These are phyloP conservation scores for Haliaeetus leucogaster DNA, from an alignment of 2,113 vertebrate genomes.

Conservation along the genomic window DNA sequence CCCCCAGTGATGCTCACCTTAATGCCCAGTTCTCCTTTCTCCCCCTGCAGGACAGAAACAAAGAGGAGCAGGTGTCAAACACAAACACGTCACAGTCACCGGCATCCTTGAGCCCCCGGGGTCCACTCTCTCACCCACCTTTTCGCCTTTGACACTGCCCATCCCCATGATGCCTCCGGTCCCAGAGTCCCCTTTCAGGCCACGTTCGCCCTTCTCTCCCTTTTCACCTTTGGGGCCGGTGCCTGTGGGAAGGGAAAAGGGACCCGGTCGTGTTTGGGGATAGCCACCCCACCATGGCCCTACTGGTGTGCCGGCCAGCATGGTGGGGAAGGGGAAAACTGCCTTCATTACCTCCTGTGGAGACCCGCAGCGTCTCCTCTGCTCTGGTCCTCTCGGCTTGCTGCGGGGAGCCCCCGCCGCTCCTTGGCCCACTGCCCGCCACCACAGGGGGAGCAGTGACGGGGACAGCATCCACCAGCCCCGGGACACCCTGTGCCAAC, in stretches of 20 bases:
- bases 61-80: neutral
- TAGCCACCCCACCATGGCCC: rapidly evolving
- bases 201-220: constrained; percentile 75
- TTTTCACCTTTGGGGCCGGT: constrained; percentile 69
- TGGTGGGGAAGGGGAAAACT: neutral
- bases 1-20: constrained; percentile 76
- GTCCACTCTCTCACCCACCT: constrained; percentile 64
- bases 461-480: constrained; percentile 48
- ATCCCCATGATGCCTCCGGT: constrained; percentile 5
- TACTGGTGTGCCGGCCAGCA: rapidly evolving
- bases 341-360: constrained; percentile 32
- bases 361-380: neutral
- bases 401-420: rapidly evolving
- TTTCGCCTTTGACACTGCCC: constrained; percentile 67
- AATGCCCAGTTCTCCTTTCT: constrained; percentile 79
- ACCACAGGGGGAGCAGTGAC: constrained; percentile 66
- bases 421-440: rapidly evolving
- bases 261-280: rapidly evolving
- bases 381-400: neutral
- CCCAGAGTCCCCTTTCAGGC: constrained; percentile 79
- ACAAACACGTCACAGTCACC: rapidly evolving
- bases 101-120: rapidly evolving
- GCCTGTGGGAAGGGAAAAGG: neutral
- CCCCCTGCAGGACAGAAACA: constrained; percentile 74
- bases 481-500: constrained; percentile 8